These are phyloP conservation scores for Spinibarbus caldwelli DNA, from an alignment of 2,797 vertebrate species.

Conservation along the genomic window DNA sequence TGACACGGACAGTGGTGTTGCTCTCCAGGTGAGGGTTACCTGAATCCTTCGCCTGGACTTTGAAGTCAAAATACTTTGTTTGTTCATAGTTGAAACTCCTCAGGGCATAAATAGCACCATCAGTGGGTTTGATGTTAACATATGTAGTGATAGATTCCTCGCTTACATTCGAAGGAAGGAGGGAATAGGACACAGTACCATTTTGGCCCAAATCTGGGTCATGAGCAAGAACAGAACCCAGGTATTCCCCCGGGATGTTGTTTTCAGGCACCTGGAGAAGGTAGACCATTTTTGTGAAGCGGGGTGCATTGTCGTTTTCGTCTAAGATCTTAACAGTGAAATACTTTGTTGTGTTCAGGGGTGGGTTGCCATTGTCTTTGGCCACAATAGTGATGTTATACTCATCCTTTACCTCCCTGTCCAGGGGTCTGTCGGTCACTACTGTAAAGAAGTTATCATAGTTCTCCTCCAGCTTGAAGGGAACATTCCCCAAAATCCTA, in stretches of 20 bases:
- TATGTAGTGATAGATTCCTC: slow-evolving; percentile 98
- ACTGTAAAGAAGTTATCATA: slow-evolving; percentile 98
- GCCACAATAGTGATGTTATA: slow-evolving; percentile 98
- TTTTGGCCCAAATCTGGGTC: slow-evolving; percentile 97
- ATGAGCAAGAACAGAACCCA: slow-evolving; percentile 94
- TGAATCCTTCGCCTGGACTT: slow-evolving; percentile 93
- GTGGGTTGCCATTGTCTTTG: slow-evolving; percentile 92
- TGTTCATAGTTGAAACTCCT: slow-evolving; percentile 98
- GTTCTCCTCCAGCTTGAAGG: slow-evolving; percentile 96
- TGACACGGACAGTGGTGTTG: slow-evolving; percentile 93
- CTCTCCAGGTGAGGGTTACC: slow-evolving; percentile 96
- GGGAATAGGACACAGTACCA: slow-evolving; percentile 97
- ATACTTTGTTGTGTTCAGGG: slow-evolving; percentile 95
- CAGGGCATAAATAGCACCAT: slow-evolving; percentile 96
- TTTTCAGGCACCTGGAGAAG: slow-evolving; percentile 97
- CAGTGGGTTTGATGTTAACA: slow-evolving; percentile 96
- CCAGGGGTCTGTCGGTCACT: slow-evolving; percentile 92
- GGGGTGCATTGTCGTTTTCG: slow-evolving; percentile 96
- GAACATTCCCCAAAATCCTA: slow-evolving; percentile 90
- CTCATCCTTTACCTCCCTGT: slow-evolving; percentile 93
- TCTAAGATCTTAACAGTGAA: slow-evolving; percentile 96
- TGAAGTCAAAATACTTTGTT: slow-evolving; percentile 98
- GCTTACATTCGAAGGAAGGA: slow-evolving; percentile 93
- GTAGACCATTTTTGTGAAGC: slow-evolving; percentile 94
- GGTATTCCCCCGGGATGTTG: slow-evolving; percentile 97